Evolutionary conservation across 1,140 invertebrate species (phyloP), one percentile per base, ranked within the genome.

Genomic region (Drosophila virilis): DNA sequence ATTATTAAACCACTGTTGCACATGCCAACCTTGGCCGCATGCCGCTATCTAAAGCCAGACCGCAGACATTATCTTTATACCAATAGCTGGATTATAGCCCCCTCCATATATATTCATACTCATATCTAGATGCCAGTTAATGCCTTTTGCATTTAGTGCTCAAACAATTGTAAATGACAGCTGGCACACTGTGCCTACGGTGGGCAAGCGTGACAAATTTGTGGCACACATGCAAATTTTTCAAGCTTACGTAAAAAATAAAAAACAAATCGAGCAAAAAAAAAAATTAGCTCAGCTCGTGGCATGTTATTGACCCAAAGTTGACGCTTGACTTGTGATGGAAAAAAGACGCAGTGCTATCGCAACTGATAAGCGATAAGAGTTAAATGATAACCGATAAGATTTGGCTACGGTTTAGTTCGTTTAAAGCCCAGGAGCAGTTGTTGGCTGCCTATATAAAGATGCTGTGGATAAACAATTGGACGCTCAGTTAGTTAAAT

Each of bases 191-290:
- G 62, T 45, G 28, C 9, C 40, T 37, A 61, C 58, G 7, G 17
- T 15, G 45, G 52, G 4, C 15, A 67, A 57, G 37, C 75, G 64
- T 69, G 80, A 83, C 38, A 77, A 77, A 80, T 77, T 71, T 77
- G 60, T 81, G 82, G 60, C 70, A 75, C 43, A 78, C 66, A 83
- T 83, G 83, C 77, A 86, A 88, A 88, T 86, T 81, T 67, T 33
- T 38, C 32, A 32, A 43, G 32, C 79, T 88, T 88, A 83, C 76
- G 70, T 86, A 78, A 69, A 80, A 17, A 13, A 2, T 17, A 35
- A 43, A 54, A 45, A 59, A 51, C 42, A 35, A 40, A 22, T 28
- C 54, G 61, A 70, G 60, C 65, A 45, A 58, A 54, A 57, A 54
- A 67, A 58, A 58, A 17, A 48, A 15, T 35, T 33, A 51, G 9